Percentiles rank a stretch among this genome's conserved stretches.
Evolutionary conservation across 2,113 vertebrate genomes (phyloP).

Genomic region (Oryzias melastigma): DNA sequence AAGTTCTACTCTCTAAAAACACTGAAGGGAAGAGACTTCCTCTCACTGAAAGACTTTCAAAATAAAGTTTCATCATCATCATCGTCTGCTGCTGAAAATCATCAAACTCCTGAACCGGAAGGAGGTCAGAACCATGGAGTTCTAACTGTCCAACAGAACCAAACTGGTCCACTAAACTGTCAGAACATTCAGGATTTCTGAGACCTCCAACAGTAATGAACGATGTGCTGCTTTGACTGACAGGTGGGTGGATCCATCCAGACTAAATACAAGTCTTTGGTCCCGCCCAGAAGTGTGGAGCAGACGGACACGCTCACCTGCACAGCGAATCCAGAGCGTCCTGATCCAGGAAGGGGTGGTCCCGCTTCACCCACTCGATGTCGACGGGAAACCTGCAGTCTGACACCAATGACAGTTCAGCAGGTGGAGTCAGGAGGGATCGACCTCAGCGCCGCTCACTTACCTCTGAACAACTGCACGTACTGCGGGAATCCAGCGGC

Average conservation of each 20-base stretch:
- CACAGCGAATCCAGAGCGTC: conserved; percentile 57
- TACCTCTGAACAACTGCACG: conserved; percentile 90
- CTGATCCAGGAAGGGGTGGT: conserved; percentile 65
- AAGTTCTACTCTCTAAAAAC: neutral
- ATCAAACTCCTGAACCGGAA: too few species aligned
- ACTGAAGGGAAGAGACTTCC: neutral
- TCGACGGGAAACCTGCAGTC: conserved; percentile 58
- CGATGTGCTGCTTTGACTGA: too few species aligned
- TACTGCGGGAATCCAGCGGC: conserved; percentile 91
- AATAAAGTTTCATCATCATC: too few species aligned
- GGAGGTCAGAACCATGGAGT: too few species aligned
- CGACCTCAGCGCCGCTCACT: conserved; percentile 30
- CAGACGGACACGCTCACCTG: conserved; percentile 38
- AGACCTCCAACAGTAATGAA: too few species aligned
- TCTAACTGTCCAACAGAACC: too few species aligned
- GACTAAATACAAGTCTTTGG: too few species aligned
- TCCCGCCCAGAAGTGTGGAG: neutral
- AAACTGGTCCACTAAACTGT: too few species aligned
- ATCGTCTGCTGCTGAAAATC: too few species aligned
- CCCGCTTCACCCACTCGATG: conserved; percentile 37
- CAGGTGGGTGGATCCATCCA: too few species aligned
- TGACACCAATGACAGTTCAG: conserved; percentile 16
- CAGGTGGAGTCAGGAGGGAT: neutral
- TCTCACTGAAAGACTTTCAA: too few species aligned
- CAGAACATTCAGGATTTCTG: too few species aligned